These are phyloP conservation scores for Kuschelorhynchus macadamiae DNA, from an alignment of 2,888 invertebrate genomes.

Conservation along the genomic window DNA sequence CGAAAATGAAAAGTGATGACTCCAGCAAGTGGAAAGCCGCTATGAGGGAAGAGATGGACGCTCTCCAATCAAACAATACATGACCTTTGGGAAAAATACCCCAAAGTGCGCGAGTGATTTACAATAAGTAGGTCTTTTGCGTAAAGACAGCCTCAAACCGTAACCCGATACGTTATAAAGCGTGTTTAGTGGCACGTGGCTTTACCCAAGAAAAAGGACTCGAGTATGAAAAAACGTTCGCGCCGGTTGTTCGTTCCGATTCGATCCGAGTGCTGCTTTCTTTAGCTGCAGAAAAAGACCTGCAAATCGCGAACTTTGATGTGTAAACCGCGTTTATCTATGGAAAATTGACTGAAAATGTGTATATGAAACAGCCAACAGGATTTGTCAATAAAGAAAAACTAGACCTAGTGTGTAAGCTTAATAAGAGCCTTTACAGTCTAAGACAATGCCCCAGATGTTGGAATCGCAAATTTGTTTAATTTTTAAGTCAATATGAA, in stretches of 20 bases:
- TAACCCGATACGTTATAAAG: slow-evolving; percentile 27
- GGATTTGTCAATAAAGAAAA: slow-evolving; percentile 26
- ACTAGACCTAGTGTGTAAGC: slow-evolving; percentile 27
- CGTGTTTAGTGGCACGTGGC: slow-evolving; percentile 34
- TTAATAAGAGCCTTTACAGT: slow-evolving; percentile 31
- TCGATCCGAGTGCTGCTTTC: slow-evolving; percentile 33
- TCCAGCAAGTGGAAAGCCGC: slow-evolving; percentile 4
- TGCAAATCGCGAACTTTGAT: slow-evolving; percentile 26
- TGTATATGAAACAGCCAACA: slow-evolving; percentile 40
- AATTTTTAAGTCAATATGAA: slow-evolving; percentile 21
- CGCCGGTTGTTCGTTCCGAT: slow-evolving; percentile 37
- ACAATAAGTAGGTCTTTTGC: slow-evolving; percentile 25
- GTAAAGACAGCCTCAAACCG: slow-evolving; percentile 22
- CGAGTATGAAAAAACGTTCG: slow-evolving; percentile 30
- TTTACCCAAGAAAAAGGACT: slow-evolving; percentile 37
- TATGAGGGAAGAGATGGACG: background rate
- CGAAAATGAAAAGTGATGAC: slow-evolving; percentile 31
- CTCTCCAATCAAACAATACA: slow-evolving; percentile 23
- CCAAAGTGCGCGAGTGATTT: slow-evolving; percentile 27
- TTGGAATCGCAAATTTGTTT: slow-evolving; percentile 2
- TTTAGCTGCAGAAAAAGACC: slow-evolving; percentile 26
- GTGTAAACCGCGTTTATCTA: slow-evolving; percentile 37
- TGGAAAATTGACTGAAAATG: slow-evolving; percentile 33
- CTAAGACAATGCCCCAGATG: background rate
- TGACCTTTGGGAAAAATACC: slow-evolving; percentile 31